Evolutionary conservation across 1,140 invertebrate species (phyloP).

Genomic region (Acromyrmex echinatior): DNA sequence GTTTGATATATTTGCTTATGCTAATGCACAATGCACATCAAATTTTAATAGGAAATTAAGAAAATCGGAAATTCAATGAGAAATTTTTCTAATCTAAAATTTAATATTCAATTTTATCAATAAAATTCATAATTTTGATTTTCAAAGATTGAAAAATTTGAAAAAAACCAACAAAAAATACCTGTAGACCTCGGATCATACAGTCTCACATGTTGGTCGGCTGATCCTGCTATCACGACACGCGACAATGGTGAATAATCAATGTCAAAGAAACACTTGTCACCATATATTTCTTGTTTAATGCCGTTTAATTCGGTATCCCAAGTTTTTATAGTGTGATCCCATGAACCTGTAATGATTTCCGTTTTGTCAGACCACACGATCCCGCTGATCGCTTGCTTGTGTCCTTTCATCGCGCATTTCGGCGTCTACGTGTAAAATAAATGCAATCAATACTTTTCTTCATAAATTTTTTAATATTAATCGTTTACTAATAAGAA

Average conservation of each 20-base stretch:
- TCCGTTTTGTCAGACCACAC: constrained; percentile 93
- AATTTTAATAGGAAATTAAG: background rate
- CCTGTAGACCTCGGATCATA: constrained; percentile 96
- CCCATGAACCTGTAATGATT: constrained; percentile 96
- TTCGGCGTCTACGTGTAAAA: constrained; percentile 90
- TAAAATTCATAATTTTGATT: constrained; percentile 11
- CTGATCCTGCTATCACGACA: constrained; percentile 94
- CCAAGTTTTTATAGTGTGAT: constrained; percentile 98
- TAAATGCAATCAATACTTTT: background rate
- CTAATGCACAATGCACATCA: background rate
- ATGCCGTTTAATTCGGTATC: constrained; percentile 95
- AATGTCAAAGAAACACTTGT: constrained; percentile 96
- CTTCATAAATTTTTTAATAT: constrained; percentile 6
- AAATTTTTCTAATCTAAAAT: constrained; percentile 35
- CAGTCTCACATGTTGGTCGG: constrained; percentile 95
- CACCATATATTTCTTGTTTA: constrained; percentile 93
- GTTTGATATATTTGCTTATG: background rate
- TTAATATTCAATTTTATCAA: constrained; percentile 1
- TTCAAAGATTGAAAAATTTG: background rate
- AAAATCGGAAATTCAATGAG: constrained; percentile 7
- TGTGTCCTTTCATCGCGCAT: constrained; percentile 96
- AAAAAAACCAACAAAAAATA: constrained; percentile 80
- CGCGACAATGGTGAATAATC: constrained; percentile 93
- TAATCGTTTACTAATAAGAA: background rate
- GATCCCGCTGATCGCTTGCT: constrained; percentile 94